Evolutionary conservation across 2,888 invertebrate species (phyloP).

Genomic region (Apocheima hispidaria): DNA sequence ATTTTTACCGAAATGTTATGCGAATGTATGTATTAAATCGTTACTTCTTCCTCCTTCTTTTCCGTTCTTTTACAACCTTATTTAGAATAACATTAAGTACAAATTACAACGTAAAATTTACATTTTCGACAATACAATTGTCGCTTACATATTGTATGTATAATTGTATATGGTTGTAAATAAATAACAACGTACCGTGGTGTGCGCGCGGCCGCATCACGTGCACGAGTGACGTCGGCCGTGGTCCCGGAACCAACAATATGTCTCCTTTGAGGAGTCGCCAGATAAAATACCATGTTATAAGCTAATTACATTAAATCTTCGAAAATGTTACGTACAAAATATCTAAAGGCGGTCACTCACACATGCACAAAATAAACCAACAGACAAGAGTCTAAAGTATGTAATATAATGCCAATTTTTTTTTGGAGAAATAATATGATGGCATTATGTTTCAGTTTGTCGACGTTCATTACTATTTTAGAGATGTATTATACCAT

Average conservation of each 20-base stretch:
- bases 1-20: constrained; percentile 27
- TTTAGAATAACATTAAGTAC: constrained; percentile 55
- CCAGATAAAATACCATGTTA: not conserved
- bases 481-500: not conserved
- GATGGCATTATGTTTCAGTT: too few species aligned
- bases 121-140: constrained; percentile 52
- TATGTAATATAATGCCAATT: too few species aligned
- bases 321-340: constrained; percentile 17
- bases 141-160: constrained; percentile 40
- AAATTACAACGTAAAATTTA: constrained; percentile 62
- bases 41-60: constrained; percentile 6
- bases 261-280: constrained; percentile 17
- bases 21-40: constrained; percentile 22
- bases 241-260: constrained; percentile 37
- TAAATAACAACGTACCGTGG: constrained; percentile 40
- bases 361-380: not conserved
- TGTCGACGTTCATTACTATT: too few species aligned
- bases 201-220: constrained; percentile 42
- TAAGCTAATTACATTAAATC: constrained; percentile 14
- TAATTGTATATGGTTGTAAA: constrained; percentile 31
- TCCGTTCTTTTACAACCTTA: constrained; percentile 32
- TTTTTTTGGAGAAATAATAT: too few species aligned
- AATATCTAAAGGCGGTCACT: constrained; percentile 10
- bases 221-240: constrained; percentile 39
- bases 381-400: not conserved